Evolutionary conservation across 64 coral and sea anemone genomes (phyloP), one percentile per base, ranked within the genome.

Genomic region (Montipora capricornis): DNA sequence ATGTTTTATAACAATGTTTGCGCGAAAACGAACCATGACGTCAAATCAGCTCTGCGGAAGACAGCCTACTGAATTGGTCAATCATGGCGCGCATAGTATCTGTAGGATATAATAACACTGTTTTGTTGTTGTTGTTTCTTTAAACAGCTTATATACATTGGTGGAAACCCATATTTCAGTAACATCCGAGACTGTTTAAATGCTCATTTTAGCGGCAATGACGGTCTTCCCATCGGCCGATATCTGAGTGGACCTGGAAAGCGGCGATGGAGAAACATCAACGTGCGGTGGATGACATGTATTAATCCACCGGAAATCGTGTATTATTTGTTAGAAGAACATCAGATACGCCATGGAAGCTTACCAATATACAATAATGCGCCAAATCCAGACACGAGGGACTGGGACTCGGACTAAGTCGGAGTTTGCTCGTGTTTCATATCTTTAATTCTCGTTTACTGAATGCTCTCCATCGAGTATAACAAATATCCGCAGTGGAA

Each of bases 141-240:
- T 73, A 8, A 3, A 86, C 44, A 86, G 82, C 68, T 95, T 12
- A 99, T 99, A 20, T 99, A 99, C 75, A 96, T 99, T 44, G 98
- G 98, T 15, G 98, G 98, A 20, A 99, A 99, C 61, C 98, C 98
- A 26, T 96, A 96, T 73, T 99, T 96, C 55, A 99, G 98, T 76
- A 99, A 99, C 89, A 96, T 99, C 79, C 83, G 98, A 74, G 98
- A 99, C 69, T 99, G 98, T 76, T 74, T 99, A 47, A 99, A 99
- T 75, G 98, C 98, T 3, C 98, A 99, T 90, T 99, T 99, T 85
- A 99, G 98, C 44, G 98, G 98, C 2, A 99, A 99, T 37, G 98
- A 99, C 76, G 98, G 98, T 4, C 90, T 99, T 81, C 89, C 98
- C 37, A 95, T 99, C 66, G 98, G 98, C 0, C 64, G 94, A 77